These are phyloP conservation scores for Diarsia dahlii DNA, from an alignment of 2,888 invertebrate species.

Conservation along the genomic window DNA sequence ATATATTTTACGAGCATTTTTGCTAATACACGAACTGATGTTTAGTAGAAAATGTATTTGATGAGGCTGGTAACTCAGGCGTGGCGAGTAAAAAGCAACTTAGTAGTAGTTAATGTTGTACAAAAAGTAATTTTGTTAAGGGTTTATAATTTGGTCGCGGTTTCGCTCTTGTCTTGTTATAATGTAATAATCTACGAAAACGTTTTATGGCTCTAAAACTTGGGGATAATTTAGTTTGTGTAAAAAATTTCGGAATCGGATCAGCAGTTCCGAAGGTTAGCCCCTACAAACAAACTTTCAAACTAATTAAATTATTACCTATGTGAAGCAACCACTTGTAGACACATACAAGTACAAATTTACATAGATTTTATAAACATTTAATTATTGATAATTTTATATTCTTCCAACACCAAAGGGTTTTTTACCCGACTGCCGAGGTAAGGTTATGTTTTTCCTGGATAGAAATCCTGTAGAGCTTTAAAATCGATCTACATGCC, in stretches of 20 bases:
- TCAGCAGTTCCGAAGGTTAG: too few relatives aligned
- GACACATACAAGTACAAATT: background rate
- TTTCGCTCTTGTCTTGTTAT: too few relatives aligned
- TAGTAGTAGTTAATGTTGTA: background rate
- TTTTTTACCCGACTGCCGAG: background rate
- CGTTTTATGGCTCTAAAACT: too few relatives aligned
- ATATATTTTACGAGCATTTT: conserved; percentile 24
- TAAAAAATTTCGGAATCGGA: too few relatives aligned
- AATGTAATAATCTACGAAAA: too few relatives aligned
- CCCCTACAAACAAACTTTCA: too few relatives aligned
- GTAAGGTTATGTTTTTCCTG: too few relatives aligned
- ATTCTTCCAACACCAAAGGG: background rate
- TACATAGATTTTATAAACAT: background rate
- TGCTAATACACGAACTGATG: conserved; percentile 17
- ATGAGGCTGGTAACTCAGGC: conserved; percentile 30
- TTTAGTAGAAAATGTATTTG: conserved; percentile 28
- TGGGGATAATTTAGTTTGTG: too few relatives aligned
- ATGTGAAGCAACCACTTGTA: background rate
- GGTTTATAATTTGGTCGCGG: background rate
- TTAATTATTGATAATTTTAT: background rate
- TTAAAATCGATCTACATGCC: background rate
- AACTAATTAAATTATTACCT: background rate
- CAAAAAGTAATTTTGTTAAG: background rate
- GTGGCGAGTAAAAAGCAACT: background rate
- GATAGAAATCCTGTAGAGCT: background rate